Evolutionary conservation across 2,797 vertebrate species (phyloP).

Genomic region (Neoniphon sammara): DNA sequence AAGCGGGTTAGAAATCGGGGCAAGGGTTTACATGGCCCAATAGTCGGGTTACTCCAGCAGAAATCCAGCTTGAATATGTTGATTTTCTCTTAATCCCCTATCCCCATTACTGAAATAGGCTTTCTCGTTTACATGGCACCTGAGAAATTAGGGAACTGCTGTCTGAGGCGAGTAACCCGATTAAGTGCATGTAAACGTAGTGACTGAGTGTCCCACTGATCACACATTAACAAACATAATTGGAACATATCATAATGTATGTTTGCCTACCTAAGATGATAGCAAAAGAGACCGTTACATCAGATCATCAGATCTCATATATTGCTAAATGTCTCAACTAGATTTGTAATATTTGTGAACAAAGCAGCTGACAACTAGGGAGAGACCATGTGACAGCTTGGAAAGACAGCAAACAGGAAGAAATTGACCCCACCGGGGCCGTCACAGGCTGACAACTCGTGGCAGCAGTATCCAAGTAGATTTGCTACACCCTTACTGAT

Average conservation of each 20-base stretch:
- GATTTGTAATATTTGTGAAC: conserved; percentile 19
- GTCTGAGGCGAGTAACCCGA: too few species aligned
- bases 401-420: conserved; percentile 29
- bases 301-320: conserved; percentile 1
- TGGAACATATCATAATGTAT: too few species aligned
- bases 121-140: too few species aligned
- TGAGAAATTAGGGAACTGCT: too few species aligned
- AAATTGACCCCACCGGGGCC: conserved; percentile 34
- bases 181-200: too few species aligned
- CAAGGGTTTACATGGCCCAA: too few species aligned
- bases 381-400: conserved; percentile 18
- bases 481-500: conserved; percentile 9
- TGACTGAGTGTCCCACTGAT: background rate
- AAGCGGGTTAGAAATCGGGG: background rate
- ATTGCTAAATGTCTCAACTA: conserved; percentile 15
- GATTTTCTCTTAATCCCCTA: too few species aligned
- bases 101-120: too few species aligned
- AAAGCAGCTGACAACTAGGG: conserved; percentile 2
- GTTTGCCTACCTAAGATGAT: conserved; percentile 1
- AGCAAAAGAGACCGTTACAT: conserved; percentile 9
- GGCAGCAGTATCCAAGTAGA: conserved; percentile 4
- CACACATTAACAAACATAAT: background rate
- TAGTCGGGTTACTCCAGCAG: too few species aligned
- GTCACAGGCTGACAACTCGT: conserved; percentile 14
- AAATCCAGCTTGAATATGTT: too few species aligned